A percentile compares a stretch with the other conserved stretches of the same genome.
These are phyloP conservation scores for Tetramorium parvispinum DNA, from an alignment of 1,140 invertebrate genomes.

Conservation along the genomic window DNA sequence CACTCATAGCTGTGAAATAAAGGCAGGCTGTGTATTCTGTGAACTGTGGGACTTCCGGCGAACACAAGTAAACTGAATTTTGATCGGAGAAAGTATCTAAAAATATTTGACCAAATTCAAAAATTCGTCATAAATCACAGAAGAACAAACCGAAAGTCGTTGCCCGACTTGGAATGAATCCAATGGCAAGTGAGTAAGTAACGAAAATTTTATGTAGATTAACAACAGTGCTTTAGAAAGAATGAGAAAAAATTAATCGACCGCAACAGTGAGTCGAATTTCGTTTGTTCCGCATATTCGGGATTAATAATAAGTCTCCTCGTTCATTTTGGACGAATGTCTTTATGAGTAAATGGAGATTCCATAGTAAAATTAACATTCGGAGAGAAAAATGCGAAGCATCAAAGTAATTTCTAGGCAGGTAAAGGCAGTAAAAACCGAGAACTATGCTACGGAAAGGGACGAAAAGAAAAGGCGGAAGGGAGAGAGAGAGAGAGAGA, in stretches of 20 bases:
- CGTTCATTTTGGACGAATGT: background rate
- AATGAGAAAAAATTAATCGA: constrained; percentile 7
- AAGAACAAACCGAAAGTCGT: background rate
- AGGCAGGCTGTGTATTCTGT: background rate
- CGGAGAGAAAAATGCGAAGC: background rate
- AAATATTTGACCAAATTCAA: background rate
- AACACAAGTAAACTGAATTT: constrained; percentile 19
- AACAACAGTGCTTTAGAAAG: constrained; percentile 1
- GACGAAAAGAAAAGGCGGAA: background rate
- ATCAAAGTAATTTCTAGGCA: background rate
- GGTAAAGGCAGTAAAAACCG: background rate
- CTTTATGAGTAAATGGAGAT: background rate
- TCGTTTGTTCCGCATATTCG: constrained; percentile 18
- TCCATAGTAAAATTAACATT: background rate
- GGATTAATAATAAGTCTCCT: background rate
- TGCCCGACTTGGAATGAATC: constrained; percentile 53
- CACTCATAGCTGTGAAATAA: background rate
- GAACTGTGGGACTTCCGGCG: background rate
- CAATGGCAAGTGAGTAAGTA: constrained; percentile 37
- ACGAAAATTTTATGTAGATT: constrained; percentile 19
- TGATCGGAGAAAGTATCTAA: background rate
- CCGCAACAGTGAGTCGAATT: background rate
- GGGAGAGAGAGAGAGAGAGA: background rate
- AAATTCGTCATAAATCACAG: background rate
- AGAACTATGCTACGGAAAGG: background rate